Base-by-base conservation (phyloP, 2,113 vertebrate species). In the Dryoscopus gambensis region DNA sequence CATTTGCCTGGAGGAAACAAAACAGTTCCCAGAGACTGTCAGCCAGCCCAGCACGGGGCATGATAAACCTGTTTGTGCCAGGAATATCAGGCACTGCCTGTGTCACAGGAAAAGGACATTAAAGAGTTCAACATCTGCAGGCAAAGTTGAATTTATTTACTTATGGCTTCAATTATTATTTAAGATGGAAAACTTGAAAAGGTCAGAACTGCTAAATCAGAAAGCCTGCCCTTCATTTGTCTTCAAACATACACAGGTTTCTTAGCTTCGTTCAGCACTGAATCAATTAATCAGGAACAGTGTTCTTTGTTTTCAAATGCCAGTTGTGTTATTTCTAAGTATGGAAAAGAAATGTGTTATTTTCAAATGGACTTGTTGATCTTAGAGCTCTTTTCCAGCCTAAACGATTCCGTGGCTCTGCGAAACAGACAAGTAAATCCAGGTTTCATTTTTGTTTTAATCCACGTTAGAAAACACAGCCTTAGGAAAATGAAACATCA, bases 141-240 rank as follows among this genome's bases (percentile, higher is more conserved):
- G 91, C 84, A 92, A 95, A 77, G 87, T 59, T 93, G 93, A 64
- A 79, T 95, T 96, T 96, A 95, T 97, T 96, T 95, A 96, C 95
- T 96, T 81, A 80, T 67, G 84, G 56, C 79, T 93, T 94, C 90
- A 93, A 95, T 96, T 93, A 96, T 96, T 97, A 84, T 97, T 97
- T 96, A 95, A 97, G 87, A 95, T n/a, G 69, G 78, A 90, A 97
- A 96, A 87, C 74, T 67, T 94, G 91, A 96, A 96, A 97, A 97
- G 96, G 96, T 96, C 96, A 97, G 74, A 73, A 44, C 56, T 95
- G 92, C 84, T 96, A 90, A 78, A 77, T 80, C 75, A 64, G 73
- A 92, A 96, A 94, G 69, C 49, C 79, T 93, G 68, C 87, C 94
- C 73, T 95, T 97, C 96, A 89, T 94, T 92, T 94, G 77, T 92